phyloP scores from a whole-genome alignment of 2,888 invertebrate species.

The Coronaproctus castanopsis region DNA sequence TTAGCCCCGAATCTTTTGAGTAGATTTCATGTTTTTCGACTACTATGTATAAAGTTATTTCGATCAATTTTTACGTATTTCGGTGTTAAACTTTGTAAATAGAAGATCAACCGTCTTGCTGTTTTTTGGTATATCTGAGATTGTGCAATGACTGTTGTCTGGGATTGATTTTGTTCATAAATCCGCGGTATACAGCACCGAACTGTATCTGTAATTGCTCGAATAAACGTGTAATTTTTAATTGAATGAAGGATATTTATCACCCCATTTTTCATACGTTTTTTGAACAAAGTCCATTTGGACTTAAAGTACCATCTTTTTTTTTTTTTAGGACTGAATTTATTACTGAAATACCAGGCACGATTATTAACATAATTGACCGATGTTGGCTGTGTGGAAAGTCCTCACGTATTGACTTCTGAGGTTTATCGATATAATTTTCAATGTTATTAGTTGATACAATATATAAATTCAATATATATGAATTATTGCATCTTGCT shows the following conservation, averaged over 20 bases:
- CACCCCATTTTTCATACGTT: background rate
- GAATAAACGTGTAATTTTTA: background rate
- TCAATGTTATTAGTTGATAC: background rate
- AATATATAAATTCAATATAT: background rate
- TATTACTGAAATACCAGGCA: background rate
- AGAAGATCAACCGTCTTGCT: background rate
- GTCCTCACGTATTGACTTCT: background rate
- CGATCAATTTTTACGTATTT: background rate
- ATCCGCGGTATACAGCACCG: background rate
- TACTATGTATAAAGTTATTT: background rate
- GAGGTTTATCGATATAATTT: background rate
- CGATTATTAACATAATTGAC: background rate
- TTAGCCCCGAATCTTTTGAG: background rate
- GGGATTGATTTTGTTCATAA: background rate
- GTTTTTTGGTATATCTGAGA: background rate
- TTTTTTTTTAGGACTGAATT: background rate
- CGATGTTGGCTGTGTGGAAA: background rate
- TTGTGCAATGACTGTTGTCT: background rate
- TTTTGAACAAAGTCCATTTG: background rate
- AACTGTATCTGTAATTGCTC: background rate
- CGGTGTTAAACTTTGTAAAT: background rate
- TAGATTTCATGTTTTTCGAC: background rate
- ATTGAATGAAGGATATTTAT: background rate
- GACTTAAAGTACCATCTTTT: background rate
- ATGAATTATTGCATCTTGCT: background rate